A percentile compares a stretch with the other conserved stretches of the same genome.
Evolutionary conservation across 2,113 vertebrate genomes (phyloP).

Genomic region (Corythornis madagascariensis): DNA sequence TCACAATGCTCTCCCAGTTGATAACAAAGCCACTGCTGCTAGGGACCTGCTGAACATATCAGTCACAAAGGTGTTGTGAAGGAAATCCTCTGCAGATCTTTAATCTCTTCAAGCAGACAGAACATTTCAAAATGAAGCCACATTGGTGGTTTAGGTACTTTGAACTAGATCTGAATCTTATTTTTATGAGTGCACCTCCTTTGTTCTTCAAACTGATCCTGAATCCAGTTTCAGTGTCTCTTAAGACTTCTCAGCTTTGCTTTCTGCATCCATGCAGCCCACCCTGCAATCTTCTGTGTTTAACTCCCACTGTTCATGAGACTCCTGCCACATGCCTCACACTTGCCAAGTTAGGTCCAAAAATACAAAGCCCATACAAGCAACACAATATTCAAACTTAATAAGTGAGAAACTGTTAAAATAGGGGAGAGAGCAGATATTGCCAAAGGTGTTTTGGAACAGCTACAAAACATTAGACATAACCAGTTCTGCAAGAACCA

Average conservation of each 20-base stretch:
- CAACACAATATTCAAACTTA: not conserved
- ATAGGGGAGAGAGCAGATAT: not conserved
- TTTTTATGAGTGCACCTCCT: not conserved
- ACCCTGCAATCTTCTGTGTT: not conserved
- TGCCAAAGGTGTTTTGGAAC: slow-evolving; percentile 54
- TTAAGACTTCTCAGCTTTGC: not conserved
- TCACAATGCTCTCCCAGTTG: not conserved
- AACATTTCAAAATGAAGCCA: not conserved
- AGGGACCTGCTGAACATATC: not conserved
- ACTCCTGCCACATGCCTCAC: not conserved
- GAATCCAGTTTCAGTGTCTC: not conserved
- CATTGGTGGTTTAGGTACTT: not conserved
- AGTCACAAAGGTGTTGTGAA: not conserved
- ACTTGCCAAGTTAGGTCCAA: not conserved
- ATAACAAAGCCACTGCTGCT: not conserved
- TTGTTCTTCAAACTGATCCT: not conserved
- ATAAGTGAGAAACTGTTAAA: slow-evolving; percentile 36
- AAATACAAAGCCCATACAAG: not conserved
- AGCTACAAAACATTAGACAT: slow-evolving; percentile 47
- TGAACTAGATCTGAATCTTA: not conserved
- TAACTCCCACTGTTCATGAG: not conserved
- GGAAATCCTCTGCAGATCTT: not conserved
- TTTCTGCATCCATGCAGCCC: not conserved
- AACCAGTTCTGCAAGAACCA: slow-evolving; percentile 69
- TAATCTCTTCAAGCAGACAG: not conserved